phyloP scores from a whole-genome alignment of 2,888 invertebrate species.

The Archips crataeganus region DNA sequence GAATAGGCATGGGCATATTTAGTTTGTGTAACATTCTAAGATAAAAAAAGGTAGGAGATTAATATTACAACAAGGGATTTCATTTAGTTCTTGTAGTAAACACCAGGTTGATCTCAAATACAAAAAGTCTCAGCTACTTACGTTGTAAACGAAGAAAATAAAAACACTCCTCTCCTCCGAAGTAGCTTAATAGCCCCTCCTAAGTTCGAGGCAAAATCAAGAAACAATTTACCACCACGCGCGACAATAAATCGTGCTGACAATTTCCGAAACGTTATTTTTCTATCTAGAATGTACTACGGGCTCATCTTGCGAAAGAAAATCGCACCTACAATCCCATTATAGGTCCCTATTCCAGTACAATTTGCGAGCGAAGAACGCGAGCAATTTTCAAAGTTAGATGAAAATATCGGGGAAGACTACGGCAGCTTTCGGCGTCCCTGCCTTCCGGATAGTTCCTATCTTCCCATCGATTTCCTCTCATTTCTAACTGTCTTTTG shows the following conservation, averaged over 20 bases:
- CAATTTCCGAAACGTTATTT: conserved; percentile 80
- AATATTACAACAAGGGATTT: neutral
- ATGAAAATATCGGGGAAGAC: conserved; percentile 80
- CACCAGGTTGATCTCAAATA: neutral
- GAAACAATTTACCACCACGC: conserved; percentile 72
- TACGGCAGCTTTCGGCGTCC: conserved; percentile 47
- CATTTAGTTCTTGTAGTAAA: neutral
- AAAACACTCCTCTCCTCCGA: conserved; percentile 42
- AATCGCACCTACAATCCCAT: conserved; percentile 82
- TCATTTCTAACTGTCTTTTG: conserved; percentile 49
- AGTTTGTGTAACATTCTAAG: no score
- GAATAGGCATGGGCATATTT: no score
- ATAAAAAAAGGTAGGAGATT: no score
- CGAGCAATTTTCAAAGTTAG: conserved; percentile 83
- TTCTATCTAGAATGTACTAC: conserved; percentile 74
- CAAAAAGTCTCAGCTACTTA: conserved; percentile 16
- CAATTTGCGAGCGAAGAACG: conserved; percentile 79
- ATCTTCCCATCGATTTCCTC: conserved; percentile 54
- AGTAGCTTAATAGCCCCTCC: conserved; percentile 52
- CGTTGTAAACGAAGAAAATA: conserved; percentile 37
- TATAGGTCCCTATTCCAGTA: conserved; percentile 82
- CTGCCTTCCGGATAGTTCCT: conserved; percentile 59
- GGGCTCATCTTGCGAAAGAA: conserved; percentile 75
- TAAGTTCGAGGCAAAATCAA: conserved; percentile 61
- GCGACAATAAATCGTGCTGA: conserved; percentile 73